These are phyloP conservation scores for Rhimphoctona megacephalus DNA, from an alignment of 2,888 invertebrate species.

Conservation along the genomic window DNA sequence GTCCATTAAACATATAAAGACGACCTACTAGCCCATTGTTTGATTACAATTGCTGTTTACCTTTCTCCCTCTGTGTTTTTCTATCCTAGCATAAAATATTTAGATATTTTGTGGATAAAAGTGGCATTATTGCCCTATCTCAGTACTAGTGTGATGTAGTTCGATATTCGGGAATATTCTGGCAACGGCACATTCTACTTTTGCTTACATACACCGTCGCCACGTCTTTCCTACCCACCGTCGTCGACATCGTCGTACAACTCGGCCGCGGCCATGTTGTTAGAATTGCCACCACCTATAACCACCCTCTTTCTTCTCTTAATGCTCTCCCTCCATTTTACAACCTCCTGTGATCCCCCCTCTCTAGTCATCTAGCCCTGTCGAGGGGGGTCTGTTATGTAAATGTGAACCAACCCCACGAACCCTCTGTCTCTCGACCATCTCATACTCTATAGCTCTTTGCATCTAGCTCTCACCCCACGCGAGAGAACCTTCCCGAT, in stretches of 20 bases:
- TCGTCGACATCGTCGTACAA: constrained; percentile 71
- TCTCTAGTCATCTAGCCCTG: constrained; percentile 84
- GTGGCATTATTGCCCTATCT: not conserved
- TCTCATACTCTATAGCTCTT: constrained; percentile 66
- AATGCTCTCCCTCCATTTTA: constrained; percentile 76
- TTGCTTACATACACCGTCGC: constrained; percentile 66
- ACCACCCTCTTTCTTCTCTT: constrained; percentile 82
- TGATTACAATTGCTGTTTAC: not conserved
- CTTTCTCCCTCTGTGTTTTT: not conserved
- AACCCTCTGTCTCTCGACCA: constrained; percentile 74
- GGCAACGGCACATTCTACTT: constrained; percentile 65
- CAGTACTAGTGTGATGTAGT: constrained; percentile 15
- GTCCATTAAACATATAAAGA: constrained; percentile 30
- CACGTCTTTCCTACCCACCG: constrained; percentile 72
- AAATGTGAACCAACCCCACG: constrained; percentile 83
- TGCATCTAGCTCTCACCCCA: constrained; percentile 70
- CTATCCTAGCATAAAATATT: no score
- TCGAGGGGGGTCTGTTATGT: constrained; percentile 84
- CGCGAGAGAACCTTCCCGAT: constrained; percentile 53
- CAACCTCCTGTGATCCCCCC: constrained; percentile 68
- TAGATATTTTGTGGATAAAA: not conserved
- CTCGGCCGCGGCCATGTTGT: constrained; percentile 84
- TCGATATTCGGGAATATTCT: constrained; percentile 54
- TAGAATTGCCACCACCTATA: constrained; percentile 84
- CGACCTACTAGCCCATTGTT: constrained; percentile 22